phyloP scores from a whole-genome alignment of 2,113 vertebrate genomes.

The Gila orcuttii region DNA sequence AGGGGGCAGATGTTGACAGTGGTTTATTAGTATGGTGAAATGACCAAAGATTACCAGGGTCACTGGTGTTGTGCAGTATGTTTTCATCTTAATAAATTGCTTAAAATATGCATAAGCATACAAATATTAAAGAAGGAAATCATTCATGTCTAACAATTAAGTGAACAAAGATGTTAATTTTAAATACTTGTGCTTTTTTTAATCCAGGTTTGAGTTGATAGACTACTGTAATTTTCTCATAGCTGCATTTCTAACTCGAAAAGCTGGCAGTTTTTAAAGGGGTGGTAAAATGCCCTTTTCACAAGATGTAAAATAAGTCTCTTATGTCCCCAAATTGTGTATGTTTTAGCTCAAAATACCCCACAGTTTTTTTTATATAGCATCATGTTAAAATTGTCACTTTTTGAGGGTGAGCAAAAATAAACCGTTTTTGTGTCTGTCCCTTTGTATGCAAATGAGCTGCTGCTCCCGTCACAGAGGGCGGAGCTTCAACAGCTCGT shows the following conservation, averaged over 20 bases:
- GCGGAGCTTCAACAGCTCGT: too few relatives aligned
- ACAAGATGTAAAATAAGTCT: too few relatives aligned
- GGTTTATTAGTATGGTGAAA: slow-evolving; percentile 15
- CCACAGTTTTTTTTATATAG: too few relatives aligned
- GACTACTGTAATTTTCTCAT: neutral
- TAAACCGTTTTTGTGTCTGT: too few relatives aligned
- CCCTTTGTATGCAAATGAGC: too few relatives aligned
- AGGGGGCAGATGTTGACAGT: slow-evolving; percentile 31
- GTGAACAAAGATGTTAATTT: neutral
- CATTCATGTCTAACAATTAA: neutral
- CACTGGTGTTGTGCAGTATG: neutral
- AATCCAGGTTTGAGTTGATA: neutral
- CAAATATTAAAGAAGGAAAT: neutral
- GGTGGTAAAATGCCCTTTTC: too few relatives aligned
- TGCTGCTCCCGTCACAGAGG: too few relatives aligned
- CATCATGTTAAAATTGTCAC: too few relatives aligned
- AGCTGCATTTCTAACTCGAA: neutral
- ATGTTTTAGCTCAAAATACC: too few relatives aligned
- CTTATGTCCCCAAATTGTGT: too few relatives aligned
- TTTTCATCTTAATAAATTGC: neutral
- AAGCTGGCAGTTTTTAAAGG: neutral
- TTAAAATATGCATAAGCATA: neutral
- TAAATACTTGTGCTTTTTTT: neutral
- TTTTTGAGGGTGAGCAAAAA: too few relatives aligned
- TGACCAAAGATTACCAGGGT: slow-evolving; percentile 17